A percentile compares a stretch with the other conserved stretches of the same genome.
Evolutionary conservation across 2,888 invertebrate genomes (phyloP).

Genomic region (Drosophila pseudotakahashii): DNA sequence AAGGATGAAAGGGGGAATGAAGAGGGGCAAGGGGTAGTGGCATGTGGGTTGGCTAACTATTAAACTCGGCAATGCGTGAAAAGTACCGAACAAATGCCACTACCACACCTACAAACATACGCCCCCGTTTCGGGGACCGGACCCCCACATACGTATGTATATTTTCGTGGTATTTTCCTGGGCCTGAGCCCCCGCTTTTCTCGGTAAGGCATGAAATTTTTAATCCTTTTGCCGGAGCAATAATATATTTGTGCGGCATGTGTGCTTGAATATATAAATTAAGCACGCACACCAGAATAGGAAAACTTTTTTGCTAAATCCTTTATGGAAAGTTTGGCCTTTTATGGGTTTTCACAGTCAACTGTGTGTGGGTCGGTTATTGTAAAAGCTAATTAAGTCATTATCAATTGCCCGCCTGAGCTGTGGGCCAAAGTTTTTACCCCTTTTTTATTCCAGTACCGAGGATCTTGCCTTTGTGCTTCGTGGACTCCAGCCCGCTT

Average conservation of each 20-base stretch:
- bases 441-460: neutral
- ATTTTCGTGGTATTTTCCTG: conserved; percentile 20
- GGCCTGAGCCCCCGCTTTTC: conserved; percentile 4
- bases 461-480: conserved; percentile 16
- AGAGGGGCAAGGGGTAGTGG: neutral
- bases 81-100: conserved; percentile 57
- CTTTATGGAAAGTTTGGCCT: conserved; percentile 75
- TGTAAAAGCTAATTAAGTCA: conserved; percentile 71
- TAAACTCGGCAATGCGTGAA: conserved; percentile 73
- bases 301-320: conserved; percentile 72
- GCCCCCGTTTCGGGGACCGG: conserved; percentile 7
- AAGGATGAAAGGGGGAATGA: conserved; percentile 11
- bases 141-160: conserved; percentile 34
- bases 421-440: conserved; percentile 26
- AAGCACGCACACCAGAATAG: conserved; percentile 50
- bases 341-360: conserved; percentile 65
- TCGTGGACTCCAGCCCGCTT: conserved; percentile 4
- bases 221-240: conserved; percentile 74
- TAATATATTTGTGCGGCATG: conserved; percentile 60
- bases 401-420: conserved; percentile 64
- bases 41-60: conserved; percentile 53
- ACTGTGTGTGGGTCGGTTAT: conserved; percentile 46
- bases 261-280: conserved; percentile 62
- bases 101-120: conserved; percentile 24
- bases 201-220: conserved; percentile 67